Base-by-base conservation (phyloP, 2,888 invertebrate species). In the Apamea monoglypha region DNA sequence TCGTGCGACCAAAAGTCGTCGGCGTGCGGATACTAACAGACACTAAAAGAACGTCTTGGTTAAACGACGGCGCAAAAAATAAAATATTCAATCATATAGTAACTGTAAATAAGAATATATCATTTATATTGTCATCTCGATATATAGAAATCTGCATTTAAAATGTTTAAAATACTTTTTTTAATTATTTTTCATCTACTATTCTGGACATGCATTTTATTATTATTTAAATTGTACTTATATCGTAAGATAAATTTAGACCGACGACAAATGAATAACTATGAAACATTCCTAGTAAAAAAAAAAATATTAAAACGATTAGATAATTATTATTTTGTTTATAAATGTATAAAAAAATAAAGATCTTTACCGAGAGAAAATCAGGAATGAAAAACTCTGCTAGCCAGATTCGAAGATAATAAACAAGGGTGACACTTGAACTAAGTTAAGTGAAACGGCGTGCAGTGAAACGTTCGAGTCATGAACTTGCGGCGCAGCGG, bases 321-420 rank as follows among this genome's bases (percentile, higher is more conserved):
- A 85, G 85, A 90, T 81, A 78, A 67, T 84, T 80, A 78, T 81
- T 84, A 77, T 77, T 84, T 84, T 80, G 82, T 89, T 91, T 87
- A 91, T 88, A 96, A 96, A 96, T 93, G 94, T 96, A 95, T 96
- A 96, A 96, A 97, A 92, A 96, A 97, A 96, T 96, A 97, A 97
- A 97, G 96, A 96, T 97, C 95, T 96, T 91, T 95, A 93, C 93
- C 92, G 95, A 94, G 95, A 95, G 92, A 95, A 81, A 94, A 93
- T 91, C 86, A 96, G 96, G 96, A 96, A 96, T 96, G 96, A 95
- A 94, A 89, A 93, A 92, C 89, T 94, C 92, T 92, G 91, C 91
- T 91, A 90, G 87, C 90, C 91, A 92, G 91, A 90, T 91, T 87
- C 90, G 86, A 87, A 88, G 78, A 84, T 77, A 86, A 85, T 25